A percentile compares a stretch with the other conserved stretches of the same genome.
Conservation (phyloP, 2,888 invertebrate species). For the Acanthosepion lycidas region DNA sequence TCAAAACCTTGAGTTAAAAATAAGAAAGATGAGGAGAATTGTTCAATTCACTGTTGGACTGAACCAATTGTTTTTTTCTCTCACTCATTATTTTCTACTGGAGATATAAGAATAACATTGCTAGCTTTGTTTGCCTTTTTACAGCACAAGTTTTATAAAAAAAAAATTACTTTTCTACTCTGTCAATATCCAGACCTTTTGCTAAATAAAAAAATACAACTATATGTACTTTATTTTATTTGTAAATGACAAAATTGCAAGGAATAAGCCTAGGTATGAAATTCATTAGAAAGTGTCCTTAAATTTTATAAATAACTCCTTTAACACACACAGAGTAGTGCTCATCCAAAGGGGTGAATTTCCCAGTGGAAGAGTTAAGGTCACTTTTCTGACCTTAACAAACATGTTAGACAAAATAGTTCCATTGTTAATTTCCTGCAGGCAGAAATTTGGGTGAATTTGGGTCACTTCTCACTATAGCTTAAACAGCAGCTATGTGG, state of each 20-base stretch:
- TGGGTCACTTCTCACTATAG: not conserved
- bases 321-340: not conserved
- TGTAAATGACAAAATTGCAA: not conserved
- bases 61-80: no score
- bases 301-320: not conserved
- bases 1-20: no score
- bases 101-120: no score
- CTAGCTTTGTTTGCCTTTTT: no score
- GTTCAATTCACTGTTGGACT: no score
- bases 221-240: not conserved
- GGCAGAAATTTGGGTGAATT: not conserved
- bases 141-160: no score
- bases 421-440: constrained; percentile 17
- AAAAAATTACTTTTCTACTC: no score
- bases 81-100: no score
- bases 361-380: not conserved
- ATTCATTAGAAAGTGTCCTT: not conserved
- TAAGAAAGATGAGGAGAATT: no score
- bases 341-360: not conserved
- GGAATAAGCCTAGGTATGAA: not conserved
- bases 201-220: no score
- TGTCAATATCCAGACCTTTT: no score
- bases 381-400: not conserved
- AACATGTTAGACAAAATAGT: not conserved
- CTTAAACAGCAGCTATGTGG: not conserved